Evolutionary conservation across 2,797 vertebrate species (phyloP).

Genomic region (Poliocrania exsul): DNA sequence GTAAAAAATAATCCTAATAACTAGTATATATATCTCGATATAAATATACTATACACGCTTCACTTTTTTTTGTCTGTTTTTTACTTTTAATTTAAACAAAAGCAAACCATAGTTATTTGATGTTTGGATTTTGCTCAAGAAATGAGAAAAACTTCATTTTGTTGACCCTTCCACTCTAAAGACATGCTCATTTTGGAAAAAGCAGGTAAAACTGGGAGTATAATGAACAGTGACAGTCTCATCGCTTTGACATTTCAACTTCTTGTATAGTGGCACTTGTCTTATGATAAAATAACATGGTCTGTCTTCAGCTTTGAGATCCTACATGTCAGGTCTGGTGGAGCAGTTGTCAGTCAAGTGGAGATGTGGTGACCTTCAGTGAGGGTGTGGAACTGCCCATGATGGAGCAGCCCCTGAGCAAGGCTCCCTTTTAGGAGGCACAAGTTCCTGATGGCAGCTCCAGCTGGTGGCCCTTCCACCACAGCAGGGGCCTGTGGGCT

Average conservation of each 20-base stretch:
- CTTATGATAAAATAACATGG: not conserved
- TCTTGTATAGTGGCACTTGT: not conserved
- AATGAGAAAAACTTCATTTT: not conserved
- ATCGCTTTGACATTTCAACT: not conserved
- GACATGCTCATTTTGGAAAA: not conserved
- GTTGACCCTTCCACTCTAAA: rapidly evolving
- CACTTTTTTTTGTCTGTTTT: too few species aligned
- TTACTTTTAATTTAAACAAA: not conserved
- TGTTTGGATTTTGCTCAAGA: not conserved
- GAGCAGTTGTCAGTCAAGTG: not conserved
- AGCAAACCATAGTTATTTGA: not conserved
- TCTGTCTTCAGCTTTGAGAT: not conserved
- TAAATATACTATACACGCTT: not conserved
- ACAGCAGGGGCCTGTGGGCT: not conserved
- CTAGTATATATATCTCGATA: not conserved
- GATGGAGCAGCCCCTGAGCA: rapidly evolving
- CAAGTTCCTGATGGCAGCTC: not conserved
- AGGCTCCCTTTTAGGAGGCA: not conserved
- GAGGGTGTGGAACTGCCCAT: not conserved
- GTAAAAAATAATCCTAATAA: not conserved
- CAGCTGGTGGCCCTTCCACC: not conserved
- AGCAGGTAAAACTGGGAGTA: not conserved
- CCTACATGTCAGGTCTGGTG: rapidly evolving
- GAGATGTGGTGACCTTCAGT: rapidly evolving
- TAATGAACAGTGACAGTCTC: not conserved